Percentiles rank a stretch among this genome's conserved stretches.
Conservation (phyloP, 1,140 invertebrate species). For the Helicorthomorpha holstii region DNA sequence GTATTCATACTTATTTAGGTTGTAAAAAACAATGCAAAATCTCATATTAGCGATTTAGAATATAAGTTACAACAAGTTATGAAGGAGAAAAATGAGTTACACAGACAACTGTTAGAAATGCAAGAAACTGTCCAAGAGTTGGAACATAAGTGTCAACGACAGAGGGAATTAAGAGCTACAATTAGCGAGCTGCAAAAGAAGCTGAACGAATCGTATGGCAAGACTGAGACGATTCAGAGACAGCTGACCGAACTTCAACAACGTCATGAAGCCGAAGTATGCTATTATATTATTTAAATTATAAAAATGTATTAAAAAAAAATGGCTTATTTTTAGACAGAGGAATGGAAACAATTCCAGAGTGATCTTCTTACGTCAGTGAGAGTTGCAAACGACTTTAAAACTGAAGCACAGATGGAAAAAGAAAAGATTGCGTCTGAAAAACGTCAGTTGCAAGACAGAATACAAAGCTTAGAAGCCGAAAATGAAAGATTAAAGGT, state of each 20-base stretch:
- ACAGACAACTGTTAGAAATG: slow-evolving; percentile 31
- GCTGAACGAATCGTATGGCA: slow-evolving; percentile 37
- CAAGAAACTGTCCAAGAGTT: slow-evolving; percentile 54
- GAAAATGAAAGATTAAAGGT: slow-evolving; percentile 55
- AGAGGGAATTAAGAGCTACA: slow-evolving; percentile 44
- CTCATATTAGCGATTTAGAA: slow-evolving; percentile 57
- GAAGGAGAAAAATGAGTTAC: neutral
- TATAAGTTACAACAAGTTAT: slow-evolving; percentile 47
- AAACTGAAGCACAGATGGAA: slow-evolving; percentile 66
- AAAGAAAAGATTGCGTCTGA: slow-evolving; percentile 62
- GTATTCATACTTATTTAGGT: slow-evolving; percentile 24
- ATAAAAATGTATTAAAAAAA: slow-evolving; percentile 7
- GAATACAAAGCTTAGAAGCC: slow-evolving; percentile 49
- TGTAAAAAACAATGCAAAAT: slow-evolving; percentile 62
- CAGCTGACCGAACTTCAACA: slow-evolving; percentile 39
- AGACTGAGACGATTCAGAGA: slow-evolving; percentile 34
- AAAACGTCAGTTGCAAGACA: slow-evolving; percentile 62
- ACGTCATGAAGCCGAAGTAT: slow-evolving; percentile 23
- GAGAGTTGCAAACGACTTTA: slow-evolving; percentile 85
- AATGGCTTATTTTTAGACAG: slow-evolving; percentile 39
- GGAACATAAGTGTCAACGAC: slow-evolving; percentile 49
- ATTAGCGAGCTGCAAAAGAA: slow-evolving; percentile 47
- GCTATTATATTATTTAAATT: slow-evolving; percentile 7
- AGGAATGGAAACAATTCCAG: slow-evolving; percentile 88
- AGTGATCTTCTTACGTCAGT: slow-evolving; percentile 81